Evolutionary conservation across 2,797 vertebrate species (phyloP).

Genomic region (Microcaecilia unicolor): DNA sequence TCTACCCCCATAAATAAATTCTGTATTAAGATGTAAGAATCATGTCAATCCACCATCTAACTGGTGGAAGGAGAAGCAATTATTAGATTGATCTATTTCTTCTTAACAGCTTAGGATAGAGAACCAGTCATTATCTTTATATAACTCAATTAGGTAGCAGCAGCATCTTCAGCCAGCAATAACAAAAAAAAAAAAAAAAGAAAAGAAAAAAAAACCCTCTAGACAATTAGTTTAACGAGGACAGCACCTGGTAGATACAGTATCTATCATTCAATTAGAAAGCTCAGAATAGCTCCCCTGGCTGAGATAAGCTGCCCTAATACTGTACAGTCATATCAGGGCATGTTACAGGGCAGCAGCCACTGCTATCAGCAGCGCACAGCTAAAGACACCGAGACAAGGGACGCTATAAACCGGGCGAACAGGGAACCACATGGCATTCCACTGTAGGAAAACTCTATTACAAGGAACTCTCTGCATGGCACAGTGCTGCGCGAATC

Average conservation of each 20-base stretch:
- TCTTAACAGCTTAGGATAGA: constrained; percentile 29
- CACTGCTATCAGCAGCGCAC: too few species aligned
- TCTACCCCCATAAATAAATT: too few species aligned
- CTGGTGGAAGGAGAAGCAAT: not conserved
- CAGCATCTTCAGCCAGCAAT: constrained; percentile 37
- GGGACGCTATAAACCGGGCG: too few species aligned
- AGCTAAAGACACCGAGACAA: constrained; percentile 28
- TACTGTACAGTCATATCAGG: too few species aligned
- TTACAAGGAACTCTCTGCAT: too few species aligned
- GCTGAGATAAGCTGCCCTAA: too few species aligned
- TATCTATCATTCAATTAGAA: constrained; percentile 43
- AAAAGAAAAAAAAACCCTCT: too few species aligned
- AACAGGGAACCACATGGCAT: too few species aligned
- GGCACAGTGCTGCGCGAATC: too few species aligned
- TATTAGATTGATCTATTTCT: constrained; percentile 27
- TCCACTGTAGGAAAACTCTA: too few species aligned
- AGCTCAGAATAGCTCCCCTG: constrained; percentile 29
- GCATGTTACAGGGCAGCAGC: too few species aligned
- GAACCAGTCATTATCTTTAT: constrained; percentile 43
- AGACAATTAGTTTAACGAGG: constrained; percentile 52
- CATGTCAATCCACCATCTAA: constrained; percentile 8
- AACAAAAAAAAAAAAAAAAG: constrained; percentile 34
- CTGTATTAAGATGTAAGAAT: not conserved
- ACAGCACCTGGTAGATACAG: constrained; percentile 42
- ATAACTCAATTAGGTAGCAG: constrained; percentile 48